Conservation (phyloP, 2,888 invertebrate genomes). For the Acanthosepion pharaonis region DNA sequence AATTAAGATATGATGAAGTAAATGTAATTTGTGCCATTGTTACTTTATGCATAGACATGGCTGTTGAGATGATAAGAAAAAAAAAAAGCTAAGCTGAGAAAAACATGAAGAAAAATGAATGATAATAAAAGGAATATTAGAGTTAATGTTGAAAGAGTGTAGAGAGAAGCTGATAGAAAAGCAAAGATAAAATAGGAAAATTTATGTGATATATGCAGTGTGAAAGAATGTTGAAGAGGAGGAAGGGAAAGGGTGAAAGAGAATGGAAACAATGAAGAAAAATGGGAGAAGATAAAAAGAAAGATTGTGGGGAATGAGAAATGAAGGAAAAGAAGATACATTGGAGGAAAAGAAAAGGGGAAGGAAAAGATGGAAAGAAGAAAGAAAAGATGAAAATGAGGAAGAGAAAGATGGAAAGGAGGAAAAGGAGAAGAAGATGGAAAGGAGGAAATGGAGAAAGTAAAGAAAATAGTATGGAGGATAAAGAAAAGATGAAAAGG, state of each 20-base stretch:
- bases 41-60: not conserved
- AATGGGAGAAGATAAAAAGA: not conserved
- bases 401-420: no score
- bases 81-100: not conserved
- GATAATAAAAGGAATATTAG: not conserved
- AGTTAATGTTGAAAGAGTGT: not conserved
- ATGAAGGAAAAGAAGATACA: no score
- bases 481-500: no score
- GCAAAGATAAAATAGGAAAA: not conserved
- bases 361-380: no score
- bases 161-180: not conserved
- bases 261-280: not conserved
- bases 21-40: not conserved
- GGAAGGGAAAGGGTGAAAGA: no score
- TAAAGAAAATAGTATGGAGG: no score
- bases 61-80: not conserved
- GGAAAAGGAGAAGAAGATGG: no score
- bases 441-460: no score
- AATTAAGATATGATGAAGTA: slow-evolving; percentile 17
- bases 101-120: not conserved
- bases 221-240: not conserved
- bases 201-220: not conserved
- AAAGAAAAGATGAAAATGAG: no score
- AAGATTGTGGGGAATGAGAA: no score
- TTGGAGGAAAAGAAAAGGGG: no score